These are phyloP conservation scores for Piaya cayana DNA, from an alignment of 2,113 vertebrate genomes.

Conservation along the genomic window DNA sequence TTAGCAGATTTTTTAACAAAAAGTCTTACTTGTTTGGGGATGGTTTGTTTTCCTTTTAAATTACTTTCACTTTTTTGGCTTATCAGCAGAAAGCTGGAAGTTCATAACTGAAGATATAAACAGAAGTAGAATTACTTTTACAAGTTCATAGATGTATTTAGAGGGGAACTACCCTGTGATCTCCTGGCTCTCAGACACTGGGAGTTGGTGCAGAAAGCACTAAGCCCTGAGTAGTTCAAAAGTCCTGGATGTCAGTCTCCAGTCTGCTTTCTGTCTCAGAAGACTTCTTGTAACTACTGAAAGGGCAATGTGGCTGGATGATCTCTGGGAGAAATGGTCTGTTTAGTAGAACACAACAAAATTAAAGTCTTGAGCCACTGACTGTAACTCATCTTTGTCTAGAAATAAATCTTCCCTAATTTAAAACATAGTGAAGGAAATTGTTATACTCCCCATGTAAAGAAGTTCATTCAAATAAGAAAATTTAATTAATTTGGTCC, in stretches of 20 bases:
- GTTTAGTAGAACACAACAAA: background rate
- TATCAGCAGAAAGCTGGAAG: background rate
- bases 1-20: background rate
- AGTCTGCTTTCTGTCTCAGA: background rate
- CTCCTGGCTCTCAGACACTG: background rate
- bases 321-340: background rate
- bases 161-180: background rate
- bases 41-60: background rate
- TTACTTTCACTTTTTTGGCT: background rate
- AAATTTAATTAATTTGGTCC: background rate
- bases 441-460: background rate
- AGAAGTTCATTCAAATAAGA: background rate
- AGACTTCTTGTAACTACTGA: background rate
- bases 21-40: background rate
- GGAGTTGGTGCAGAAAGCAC: background rate
- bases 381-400: background rate
- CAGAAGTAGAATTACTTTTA: background rate
- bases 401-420: background rate
- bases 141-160: background rate
- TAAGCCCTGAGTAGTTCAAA: background rate
- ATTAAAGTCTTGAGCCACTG: background rate
- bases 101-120: background rate
- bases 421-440: background rate
- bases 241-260: background rate
- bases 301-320: background rate